Conservation (phyloP, 2,888 invertebrate species). For the Parnassius smintheus region DNA sequence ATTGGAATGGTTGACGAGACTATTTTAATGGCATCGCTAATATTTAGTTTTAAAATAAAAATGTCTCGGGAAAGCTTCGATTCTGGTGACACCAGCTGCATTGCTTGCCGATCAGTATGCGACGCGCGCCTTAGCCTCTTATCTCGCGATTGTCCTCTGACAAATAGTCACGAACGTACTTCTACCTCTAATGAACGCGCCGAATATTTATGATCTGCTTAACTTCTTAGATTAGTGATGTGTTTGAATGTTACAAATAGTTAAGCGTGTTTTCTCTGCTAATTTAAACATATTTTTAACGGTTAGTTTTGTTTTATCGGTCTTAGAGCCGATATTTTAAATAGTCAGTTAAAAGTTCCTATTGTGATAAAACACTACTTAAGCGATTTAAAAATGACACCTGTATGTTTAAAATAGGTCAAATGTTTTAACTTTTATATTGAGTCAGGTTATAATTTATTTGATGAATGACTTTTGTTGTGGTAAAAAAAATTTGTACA, state of each 20-base stretch:
- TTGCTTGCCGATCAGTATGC: slow-evolving; percentile 25
- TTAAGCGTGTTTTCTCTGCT: slow-evolving; percentile 1
- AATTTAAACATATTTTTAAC: slow-evolving; percentile 2
- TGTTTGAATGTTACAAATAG: slow-evolving; percentile 8
- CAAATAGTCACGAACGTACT: slow-evolving; percentile 28
- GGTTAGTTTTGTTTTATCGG: no score
- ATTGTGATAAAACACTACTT: not conserved
- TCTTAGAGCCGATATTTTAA: no score
- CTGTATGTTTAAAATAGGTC: no score
- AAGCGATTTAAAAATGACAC: not conserved
- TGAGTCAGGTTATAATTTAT: no score
- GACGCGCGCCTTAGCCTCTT: slow-evolving; percentile 23
- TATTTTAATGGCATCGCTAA: not conserved
- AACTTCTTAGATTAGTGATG: slow-evolving; percentile 24
- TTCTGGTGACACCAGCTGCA: slow-evolving; percentile 10
- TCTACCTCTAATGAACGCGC: slow-evolving; percentile 25
- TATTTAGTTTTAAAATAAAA: not conserved
- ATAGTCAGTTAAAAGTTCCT: not conserved
- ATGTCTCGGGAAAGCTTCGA: not conserved
- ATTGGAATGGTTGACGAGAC: no score
- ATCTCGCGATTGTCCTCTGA: slow-evolving; percentile 28
- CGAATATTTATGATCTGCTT: slow-evolving; percentile 28
- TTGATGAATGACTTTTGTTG: no score
- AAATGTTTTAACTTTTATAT: no score
- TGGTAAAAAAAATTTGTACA: no score